Conservation (phyloP, 64 coral and sea anemone species). For the Acropora yongei region DNA sequence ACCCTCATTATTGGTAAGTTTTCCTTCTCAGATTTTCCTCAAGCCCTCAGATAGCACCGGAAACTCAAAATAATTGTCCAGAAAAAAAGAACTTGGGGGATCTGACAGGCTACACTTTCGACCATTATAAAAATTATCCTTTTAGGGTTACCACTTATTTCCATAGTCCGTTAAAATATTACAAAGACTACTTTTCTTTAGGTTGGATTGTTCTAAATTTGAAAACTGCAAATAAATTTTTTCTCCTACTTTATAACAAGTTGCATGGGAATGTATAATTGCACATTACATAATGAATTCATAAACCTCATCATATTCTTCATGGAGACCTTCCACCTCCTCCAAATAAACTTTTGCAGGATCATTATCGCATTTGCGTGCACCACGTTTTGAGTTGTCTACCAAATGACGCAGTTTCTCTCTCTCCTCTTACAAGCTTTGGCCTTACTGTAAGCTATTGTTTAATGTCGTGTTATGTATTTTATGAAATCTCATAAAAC, state of each 20-base stretch:
- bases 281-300: background rate
- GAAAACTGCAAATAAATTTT: background rate
- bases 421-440: background rate
- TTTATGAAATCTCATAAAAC: background rate
- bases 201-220: background rate
- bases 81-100: no score
- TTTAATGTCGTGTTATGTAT: background rate
- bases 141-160: background rate
- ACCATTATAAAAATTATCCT: background rate
- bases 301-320: slow-evolving; percentile 12
- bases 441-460: background rate
- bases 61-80: background rate
- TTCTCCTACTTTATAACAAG: slow-evolving; percentile 1
- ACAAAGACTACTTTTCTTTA: background rate
- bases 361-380: background rate
- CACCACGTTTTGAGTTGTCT: background rate
- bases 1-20: no score
- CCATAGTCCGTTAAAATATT: background rate
- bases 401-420: background rate
- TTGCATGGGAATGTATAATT: background rate
- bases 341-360: background rate
- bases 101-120: no score
- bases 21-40: no score
- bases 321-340: slow-evolving; percentile 8
- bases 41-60: background rate